Evolutionary conservation across 2,888 invertebrate species (phyloP).

Genomic region (Oscheius sp.): DNA sequence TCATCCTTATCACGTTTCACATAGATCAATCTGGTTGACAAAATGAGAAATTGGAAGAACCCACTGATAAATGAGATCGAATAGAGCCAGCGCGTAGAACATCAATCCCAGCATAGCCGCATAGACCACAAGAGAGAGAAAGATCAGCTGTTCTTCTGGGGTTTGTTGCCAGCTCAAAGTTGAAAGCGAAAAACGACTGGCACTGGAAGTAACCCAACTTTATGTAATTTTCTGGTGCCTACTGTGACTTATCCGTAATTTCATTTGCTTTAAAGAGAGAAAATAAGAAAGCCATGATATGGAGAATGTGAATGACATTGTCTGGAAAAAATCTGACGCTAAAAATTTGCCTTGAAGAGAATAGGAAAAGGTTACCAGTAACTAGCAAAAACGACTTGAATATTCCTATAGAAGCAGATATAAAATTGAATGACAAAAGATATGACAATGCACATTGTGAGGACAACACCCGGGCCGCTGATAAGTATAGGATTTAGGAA

Average conservation of each 20-base stretch:
- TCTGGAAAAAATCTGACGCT: slow-evolving; percentile 30
- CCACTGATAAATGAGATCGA: slow-evolving; percentile 36
- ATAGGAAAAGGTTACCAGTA: slow-evolving; percentile 1
- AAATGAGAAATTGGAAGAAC: slow-evolving; percentile 1
- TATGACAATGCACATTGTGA: slow-evolving; percentile 23
- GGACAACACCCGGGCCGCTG: slow-evolving; percentile 30
- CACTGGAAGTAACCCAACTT: slow-evolving; percentile 4
- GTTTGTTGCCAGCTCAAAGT: slow-evolving; percentile 31
- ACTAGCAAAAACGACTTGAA: slow-evolving; percentile 31
- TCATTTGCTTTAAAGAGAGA: slow-evolving; percentile 23
- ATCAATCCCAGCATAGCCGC: slow-evolving; percentile 36
- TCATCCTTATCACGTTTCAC: slow-evolving; percentile 30
- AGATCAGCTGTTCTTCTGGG: slow-evolving; percentile 17
- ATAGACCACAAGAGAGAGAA: slow-evolving; percentile 34
- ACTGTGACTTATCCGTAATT: slow-evolving; percentile 23
- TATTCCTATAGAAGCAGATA: slow-evolving; percentile 37
- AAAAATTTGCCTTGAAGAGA: slow-evolving; percentile 5
- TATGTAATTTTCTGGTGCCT: background rate
- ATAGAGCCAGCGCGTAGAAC: slow-evolving; percentile 35
- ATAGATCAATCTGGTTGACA: slow-evolving; percentile 22
- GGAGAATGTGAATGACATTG: slow-evolving; percentile 22
- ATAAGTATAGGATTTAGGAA: slow-evolving; percentile 36
- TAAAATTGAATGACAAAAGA: slow-evolving; percentile 36
- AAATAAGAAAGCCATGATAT: slow-evolving; percentile 31
- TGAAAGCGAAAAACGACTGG: slow-evolving; percentile 14